Conservation (phyloP, 2,888 invertebrate genomes). For the Ectemnius continuus region DNA sequence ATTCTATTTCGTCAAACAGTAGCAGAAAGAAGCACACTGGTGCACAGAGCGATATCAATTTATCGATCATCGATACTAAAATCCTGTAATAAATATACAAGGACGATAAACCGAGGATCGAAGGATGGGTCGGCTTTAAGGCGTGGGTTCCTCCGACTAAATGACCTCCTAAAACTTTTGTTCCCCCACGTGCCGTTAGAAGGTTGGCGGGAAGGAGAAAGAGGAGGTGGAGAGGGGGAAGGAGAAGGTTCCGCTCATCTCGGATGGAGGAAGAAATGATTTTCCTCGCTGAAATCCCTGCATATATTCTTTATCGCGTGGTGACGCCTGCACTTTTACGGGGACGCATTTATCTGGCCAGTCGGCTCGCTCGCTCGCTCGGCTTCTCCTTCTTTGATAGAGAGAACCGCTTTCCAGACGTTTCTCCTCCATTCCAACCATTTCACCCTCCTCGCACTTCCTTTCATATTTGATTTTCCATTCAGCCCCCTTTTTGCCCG, state of each 20-base stretch:
- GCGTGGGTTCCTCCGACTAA: not conserved
- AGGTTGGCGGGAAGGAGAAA: not conserved
- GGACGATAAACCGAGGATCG: too few species aligned
- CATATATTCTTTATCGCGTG: conserved; percentile 1
- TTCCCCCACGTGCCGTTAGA: conserved; percentile 45
- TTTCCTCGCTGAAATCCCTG: not conserved
- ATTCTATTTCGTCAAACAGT: too few species aligned
- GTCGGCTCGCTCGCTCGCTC: not conserved
- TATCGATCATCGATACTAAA: too few species aligned
- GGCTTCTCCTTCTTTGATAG: not conserved
- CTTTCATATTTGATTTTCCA: too few species aligned
- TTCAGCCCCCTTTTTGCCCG: too few species aligned
- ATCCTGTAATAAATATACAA: too few species aligned
- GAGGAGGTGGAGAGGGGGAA: not conserved
- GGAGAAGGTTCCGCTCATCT: not conserved
- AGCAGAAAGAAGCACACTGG: too few species aligned
- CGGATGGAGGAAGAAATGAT: not conserved
- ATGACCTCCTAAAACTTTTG: conserved; percentile 39
- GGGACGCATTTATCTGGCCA: conserved; percentile 5
- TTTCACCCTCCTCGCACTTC: too few species aligned
- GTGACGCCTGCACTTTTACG: conserved; percentile 12
- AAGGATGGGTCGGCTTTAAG: too few species aligned
- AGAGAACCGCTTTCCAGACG: too few species aligned
- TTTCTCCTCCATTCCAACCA: too few species aligned
- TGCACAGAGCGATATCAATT: too few species aligned